These are phyloP conservation scores for Microcebus lehilahytsara DNA, from an alignment of 2,113 vertebrate genomes.

Conservation along the genomic window DNA sequence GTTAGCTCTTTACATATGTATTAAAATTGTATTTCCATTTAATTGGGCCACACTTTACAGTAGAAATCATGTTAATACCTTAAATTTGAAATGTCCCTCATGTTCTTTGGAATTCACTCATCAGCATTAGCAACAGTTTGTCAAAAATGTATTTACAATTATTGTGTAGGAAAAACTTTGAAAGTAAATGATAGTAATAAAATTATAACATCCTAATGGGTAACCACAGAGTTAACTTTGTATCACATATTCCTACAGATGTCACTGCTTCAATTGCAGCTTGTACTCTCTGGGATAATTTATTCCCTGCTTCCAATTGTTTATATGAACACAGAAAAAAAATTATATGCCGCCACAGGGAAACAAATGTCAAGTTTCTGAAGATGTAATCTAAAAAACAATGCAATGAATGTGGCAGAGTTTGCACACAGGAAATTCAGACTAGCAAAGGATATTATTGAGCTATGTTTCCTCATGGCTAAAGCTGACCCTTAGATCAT, in stretches of 20 bases:
- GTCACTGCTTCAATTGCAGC: not conserved
- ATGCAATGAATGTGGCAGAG: conserved; percentile 3
- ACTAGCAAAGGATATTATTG: not conserved
- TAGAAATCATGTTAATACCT: not conserved
- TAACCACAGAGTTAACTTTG: not conserved
- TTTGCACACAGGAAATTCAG: not conserved
- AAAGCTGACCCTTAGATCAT: not conserved
- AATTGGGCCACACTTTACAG: not conserved
- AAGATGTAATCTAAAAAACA: conserved; percentile 41
- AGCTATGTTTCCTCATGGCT: not conserved
- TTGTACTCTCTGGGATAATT: not conserved
- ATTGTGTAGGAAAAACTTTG: not conserved
- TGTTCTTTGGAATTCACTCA: not conserved
- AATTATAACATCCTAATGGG: not conserved
- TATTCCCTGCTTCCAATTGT: conserved; percentile 40
- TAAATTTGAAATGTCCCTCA: not conserved
- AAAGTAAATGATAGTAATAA: not conserved
- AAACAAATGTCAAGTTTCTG: conserved; percentile 32
- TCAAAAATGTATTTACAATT: not conserved
- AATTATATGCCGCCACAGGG: not conserved
- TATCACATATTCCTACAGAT: conserved; percentile 14
- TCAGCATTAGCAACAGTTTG: not conserved
- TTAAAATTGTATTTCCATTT: not conserved
- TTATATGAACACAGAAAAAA: conserved; percentile 29
- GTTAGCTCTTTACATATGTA: not conserved